phyloP scores from a whole-genome alignment of 2,113 vertebrate genomes.

The Perccottus glenii region DNA sequence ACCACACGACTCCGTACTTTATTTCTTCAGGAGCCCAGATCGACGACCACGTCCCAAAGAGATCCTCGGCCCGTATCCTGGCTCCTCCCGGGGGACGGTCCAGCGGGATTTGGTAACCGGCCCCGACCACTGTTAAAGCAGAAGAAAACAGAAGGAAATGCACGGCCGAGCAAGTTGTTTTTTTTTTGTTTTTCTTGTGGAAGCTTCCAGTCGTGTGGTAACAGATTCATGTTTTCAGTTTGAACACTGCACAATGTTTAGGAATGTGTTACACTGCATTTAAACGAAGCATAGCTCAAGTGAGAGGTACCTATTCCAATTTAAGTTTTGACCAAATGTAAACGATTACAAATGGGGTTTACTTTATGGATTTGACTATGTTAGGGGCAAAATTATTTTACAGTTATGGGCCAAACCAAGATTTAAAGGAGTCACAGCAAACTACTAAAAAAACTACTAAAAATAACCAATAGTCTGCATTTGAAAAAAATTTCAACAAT shows the following conservation, averaged over 20 bases:
- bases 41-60: constrained; percentile 94
- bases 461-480: too few relatives aligned
- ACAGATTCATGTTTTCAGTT: constrained; percentile 45
- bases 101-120: constrained; percentile 91
- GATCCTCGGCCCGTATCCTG: constrained; percentile 91
- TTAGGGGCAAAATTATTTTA: constrained; percentile 16
- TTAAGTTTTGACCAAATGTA: constrained; percentile 42
- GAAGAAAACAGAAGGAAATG: constrained; percentile 34
- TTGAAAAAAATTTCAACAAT: too few relatives aligned
- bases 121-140: neutral
- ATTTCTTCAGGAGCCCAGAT: constrained; percentile 87
- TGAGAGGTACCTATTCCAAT: constrained; percentile 35
- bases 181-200: constrained; percentile 49
- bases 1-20: neutral
- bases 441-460: too few relatives aligned
- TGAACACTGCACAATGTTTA: constrained; percentile 44
- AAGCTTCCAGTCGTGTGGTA: constrained; percentile 36
- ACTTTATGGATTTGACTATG: too few relatives aligned
- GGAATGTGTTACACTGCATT: constrained; percentile 27
- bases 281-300: constrained; percentile 23
- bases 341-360: constrained; percentile 19
- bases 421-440: too few relatives aligned
- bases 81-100: constrained; percentile 94
- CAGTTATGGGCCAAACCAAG: too few relatives aligned
- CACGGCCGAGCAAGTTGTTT: constrained; percentile 32